phyloP scores from a whole-genome alignment of 2,797 vertebrate species.

The Myotis myotis region DNA sequence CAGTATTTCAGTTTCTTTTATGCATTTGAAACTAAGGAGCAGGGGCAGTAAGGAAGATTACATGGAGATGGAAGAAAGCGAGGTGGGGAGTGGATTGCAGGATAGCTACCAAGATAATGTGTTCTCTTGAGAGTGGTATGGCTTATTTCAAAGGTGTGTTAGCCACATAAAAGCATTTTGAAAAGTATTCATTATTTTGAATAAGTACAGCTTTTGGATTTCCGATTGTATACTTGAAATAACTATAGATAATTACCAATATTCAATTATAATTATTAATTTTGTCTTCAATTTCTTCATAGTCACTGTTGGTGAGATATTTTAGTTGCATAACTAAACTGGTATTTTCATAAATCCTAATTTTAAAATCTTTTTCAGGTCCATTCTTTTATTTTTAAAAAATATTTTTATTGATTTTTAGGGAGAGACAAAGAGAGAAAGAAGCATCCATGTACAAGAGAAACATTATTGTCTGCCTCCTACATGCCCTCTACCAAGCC shows the following conservation, averaged over 20 bases:
- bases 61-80: too few species aligned
- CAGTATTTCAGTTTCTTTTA: too few species aligned
- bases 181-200: not conserved
- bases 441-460: not conserved
- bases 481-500: not conserved
- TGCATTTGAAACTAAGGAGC: too few species aligned
- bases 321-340: not conserved
- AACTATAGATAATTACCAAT: not conserved
- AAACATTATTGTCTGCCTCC: not conserved
- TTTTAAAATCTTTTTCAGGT: not conserved
- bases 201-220: not conserved
- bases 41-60: too few species aligned
- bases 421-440: not conserved
- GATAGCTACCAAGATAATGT: too few species aligned
- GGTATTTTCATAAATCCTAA: not conserved
- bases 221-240: not conserved
- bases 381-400: not conserved
- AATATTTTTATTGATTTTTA: not conserved
- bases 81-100: too few species aligned
- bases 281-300: not conserved
- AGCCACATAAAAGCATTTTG: too few species aligned
- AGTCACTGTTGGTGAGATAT: not conserved
- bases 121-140: too few species aligned
- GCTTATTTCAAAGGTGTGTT: too few species aligned
- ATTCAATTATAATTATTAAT: not conserved